Conservation (phyloP, 2,113 vertebrate genomes). For the Thunnus maccoyii region DNA sequence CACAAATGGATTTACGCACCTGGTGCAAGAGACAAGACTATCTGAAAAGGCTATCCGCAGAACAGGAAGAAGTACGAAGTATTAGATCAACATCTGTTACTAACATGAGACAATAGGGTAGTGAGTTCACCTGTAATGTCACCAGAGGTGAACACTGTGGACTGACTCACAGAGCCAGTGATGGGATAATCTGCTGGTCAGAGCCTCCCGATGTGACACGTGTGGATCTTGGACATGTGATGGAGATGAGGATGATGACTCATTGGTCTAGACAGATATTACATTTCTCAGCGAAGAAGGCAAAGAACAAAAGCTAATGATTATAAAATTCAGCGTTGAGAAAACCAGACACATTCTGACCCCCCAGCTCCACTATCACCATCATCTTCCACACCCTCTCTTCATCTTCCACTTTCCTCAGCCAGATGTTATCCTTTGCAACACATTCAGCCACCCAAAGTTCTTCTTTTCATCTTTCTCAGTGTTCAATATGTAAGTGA, state of each 20-base stretch:
- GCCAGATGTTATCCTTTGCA: slow-evolving; percentile 45
- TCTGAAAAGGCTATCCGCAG: neutral
- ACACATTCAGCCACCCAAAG: slow-evolving; percentile 13
- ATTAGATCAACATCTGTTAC: slow-evolving; percentile 2
- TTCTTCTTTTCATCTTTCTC: slow-evolving; percentile 33
- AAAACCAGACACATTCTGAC: slow-evolving; percentile 28
- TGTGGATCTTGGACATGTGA: slow-evolving; percentile 3
- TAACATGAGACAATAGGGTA: neutral
- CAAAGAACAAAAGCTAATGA: slow-evolving; percentile 34
- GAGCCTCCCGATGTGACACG: slow-evolving; percentile 33
- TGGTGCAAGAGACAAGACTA: neutral
- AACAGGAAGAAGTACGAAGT: slow-evolving; percentile 19
- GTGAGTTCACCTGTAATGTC: slow-evolving; percentile 16
- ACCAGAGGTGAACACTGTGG: slow-evolving; percentile 20
- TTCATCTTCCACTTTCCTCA: slow-evolving; percentile 1
- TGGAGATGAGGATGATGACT: slow-evolving; percentile 43
- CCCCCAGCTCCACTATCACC: neutral
- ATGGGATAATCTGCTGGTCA: slow-evolving; percentile 28
- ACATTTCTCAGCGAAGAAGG: neutral
- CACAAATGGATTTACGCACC: slow-evolving; percentile 27
- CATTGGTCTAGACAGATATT: slow-evolving; percentile 23
- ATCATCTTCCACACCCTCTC: neutral
- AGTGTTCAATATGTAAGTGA: slow-evolving; percentile 22
- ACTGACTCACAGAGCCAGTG: slow-evolving; percentile 1
- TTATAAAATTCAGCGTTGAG: slow-evolving; percentile 2